Evolutionary conservation across 2,888 invertebrate genomes (phyloP), one percentile per base, ranked within the genome.

Genomic region (Euspilapteryx auroguttella): DNA sequence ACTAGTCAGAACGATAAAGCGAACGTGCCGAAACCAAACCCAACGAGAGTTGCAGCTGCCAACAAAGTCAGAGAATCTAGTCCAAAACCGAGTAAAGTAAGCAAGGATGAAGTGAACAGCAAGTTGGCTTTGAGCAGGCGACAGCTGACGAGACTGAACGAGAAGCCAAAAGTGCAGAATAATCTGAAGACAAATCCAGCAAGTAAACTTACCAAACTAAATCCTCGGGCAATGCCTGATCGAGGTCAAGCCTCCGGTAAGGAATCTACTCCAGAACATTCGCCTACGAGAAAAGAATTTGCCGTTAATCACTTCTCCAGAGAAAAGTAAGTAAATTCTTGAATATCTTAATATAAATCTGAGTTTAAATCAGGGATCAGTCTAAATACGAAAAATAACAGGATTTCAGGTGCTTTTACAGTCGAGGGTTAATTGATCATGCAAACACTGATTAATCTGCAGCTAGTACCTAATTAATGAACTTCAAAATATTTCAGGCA

Each of bases 171-270:
- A n/a, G n/a, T n/a, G 13, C 58, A 49, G 32, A 31, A 35, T 8
- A 54, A 46, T 27, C 39, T 37, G 24, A 55, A 50, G 33, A 42
- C 35, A 21, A 48, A 42, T 32, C 33, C 35, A 35, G 32, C 32
- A 38, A 47, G 46, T 37, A 58, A 42, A 45, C 62, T 41, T 14
- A 53, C 49, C 29, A 66, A 68, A 39, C 62, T 61, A 25, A 64
- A 47, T 29, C 46, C 47, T 7, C 49, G 53, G 33, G 41, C 47
- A 5, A 52, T 76, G 47, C 62, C 71, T 3, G 76, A 76, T 25
- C 54, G 80, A 44, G 81, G 80, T 20, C 80, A 80, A 43, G 80
- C 80, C 2, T 81, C 80, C 5, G 83, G 82, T 2, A 82, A 82
- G 39, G 82, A 83, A 47, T 83, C 82, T 2, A 79, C 80, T 1